phyloP scores from a whole-genome alignment of 1,140 invertebrate genomes.

The Prorops nasuta region DNA sequence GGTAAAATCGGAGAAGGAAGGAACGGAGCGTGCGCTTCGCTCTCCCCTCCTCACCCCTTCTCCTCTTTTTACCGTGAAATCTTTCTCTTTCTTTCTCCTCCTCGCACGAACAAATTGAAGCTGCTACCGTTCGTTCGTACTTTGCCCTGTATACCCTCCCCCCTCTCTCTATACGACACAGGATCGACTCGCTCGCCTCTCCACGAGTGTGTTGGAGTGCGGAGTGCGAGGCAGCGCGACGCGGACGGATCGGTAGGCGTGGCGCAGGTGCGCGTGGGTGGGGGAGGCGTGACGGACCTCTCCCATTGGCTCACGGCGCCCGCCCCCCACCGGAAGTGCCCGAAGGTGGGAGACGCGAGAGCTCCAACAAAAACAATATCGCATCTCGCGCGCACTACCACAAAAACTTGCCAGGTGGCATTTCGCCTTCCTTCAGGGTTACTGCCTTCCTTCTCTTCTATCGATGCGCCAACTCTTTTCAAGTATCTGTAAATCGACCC shows the following conservation, averaged over 20 bases:
- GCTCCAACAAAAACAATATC: slow-evolving; percentile 45
- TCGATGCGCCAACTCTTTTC: background rate
- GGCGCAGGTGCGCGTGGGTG: slow-evolving; percentile 51
- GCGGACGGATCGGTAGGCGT: slow-evolving; percentile 41
- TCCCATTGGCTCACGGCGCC: slow-evolving; percentile 35
- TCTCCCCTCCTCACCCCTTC: slow-evolving; percentile 11
- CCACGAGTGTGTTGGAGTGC: slow-evolving; percentile 17
- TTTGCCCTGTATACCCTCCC: too few relatives aligned
- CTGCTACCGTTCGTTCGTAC: too few relatives aligned
- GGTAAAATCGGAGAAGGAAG: slow-evolving; percentile 11
- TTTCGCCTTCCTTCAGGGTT: slow-evolving; percentile 49
- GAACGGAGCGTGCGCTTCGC: slow-evolving; percentile 28
- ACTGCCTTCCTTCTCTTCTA: slow-evolving; percentile 23
- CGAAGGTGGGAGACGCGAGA: slow-evolving; percentile 19
- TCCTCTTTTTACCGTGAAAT: slow-evolving; percentile 3
- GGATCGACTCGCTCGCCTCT: slow-evolving; percentile 14
- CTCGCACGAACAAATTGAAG: background rate
- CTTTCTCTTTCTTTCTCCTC: background rate
- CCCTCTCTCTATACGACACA: background rate
- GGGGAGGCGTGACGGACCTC: slow-evolving; percentile 39
- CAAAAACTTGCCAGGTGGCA: slow-evolving; percentile 57
- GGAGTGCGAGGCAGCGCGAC: slow-evolving; percentile 7
- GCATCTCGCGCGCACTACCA: slow-evolving; percentile 35
- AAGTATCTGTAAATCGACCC: too few relatives aligned
- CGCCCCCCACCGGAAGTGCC: slow-evolving; percentile 35